Conservation (phyloP, 1,140 invertebrate species). For the Bombus sibiricus region DNA sequence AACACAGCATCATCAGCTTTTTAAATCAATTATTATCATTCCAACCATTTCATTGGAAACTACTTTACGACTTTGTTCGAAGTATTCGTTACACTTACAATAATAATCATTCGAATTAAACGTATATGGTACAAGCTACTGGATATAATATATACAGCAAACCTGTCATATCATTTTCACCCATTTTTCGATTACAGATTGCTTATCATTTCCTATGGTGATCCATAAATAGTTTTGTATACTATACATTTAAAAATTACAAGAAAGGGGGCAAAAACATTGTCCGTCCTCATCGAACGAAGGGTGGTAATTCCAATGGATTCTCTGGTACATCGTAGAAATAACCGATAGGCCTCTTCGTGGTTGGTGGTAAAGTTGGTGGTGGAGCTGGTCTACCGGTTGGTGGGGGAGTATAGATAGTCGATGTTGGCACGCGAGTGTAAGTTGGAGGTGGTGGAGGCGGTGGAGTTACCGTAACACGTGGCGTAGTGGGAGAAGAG, state of each 20-base stretch:
- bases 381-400: slow-evolving; percentile 7
- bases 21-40: neutral
- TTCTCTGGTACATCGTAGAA: slow-evolving; percentile 78
- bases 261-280: neutral
- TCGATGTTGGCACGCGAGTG: slow-evolving; percentile 7
- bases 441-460: slow-evolving; percentile 20
- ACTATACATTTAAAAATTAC: slow-evolving; percentile 39
- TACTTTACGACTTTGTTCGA: neutral
- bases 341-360: slow-evolving; percentile 73
- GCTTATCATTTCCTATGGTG: neutral
- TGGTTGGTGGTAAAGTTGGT: slow-evolving; percentile 69
- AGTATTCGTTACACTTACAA: neutral
- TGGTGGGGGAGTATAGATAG: slow-evolving; percentile 3
- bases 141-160: neutral
- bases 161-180: neutral
- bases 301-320: slow-evolving; percentile 67
- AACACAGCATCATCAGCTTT: neutral
- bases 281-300: slow-evolving; percentile 16
- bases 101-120: neutral
- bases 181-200: neutral
- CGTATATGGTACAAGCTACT: neutral
- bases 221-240: slow-evolving; percentile 36
- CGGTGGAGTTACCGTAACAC: slow-evolving; percentile 12
- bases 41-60: too few species aligned
- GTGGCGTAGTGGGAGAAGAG: neutral